Conservation (phyloP, 2,113 vertebrate species). For the Grammomys surdaster region DNA sequence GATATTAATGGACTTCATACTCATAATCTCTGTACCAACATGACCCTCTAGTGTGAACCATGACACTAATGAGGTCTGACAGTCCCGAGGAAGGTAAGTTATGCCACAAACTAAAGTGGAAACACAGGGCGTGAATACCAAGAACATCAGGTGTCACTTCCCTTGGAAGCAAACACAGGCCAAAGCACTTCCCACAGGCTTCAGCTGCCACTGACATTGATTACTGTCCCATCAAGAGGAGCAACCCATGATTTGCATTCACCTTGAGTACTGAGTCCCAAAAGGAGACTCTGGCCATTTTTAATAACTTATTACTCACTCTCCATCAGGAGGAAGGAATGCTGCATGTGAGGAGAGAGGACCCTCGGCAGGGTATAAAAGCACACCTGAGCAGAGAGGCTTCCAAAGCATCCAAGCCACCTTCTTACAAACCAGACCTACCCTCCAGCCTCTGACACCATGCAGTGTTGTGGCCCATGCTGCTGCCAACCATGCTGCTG, state of each 20-base stretch:
- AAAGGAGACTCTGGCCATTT: background rate
- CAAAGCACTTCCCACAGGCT: background rate
- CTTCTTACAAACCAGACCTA: too few relatives aligned
- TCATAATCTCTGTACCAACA: background rate
- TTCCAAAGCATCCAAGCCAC: too few relatives aligned
- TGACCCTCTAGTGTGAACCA: background rate
- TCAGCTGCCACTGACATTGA: background rate
- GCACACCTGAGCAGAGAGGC: too few relatives aligned
- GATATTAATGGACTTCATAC: background rate
- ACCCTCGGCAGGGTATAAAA: too few relatives aligned
- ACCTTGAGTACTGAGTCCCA: background rate
- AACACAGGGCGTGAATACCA: rapidly evolving
- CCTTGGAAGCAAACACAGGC: too few relatives aligned
- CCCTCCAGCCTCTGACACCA: too few relatives aligned
- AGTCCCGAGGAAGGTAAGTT: background rate
- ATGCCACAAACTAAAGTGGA: background rate
- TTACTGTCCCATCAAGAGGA: background rate
- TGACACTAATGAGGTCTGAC: background rate
- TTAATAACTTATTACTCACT: background rate
- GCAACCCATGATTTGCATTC: background rate
- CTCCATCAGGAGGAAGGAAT: too few relatives aligned
- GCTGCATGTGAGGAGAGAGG: too few relatives aligned
- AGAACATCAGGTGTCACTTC: background rate
- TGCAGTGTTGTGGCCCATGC: too few relatives aligned
- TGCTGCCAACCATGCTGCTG: background rate